Evolutionary conservation across 2,888 invertebrate species (phyloP), one percentile per base, ranked within the genome.

Genomic region (Agriotes lineatus): DNA sequence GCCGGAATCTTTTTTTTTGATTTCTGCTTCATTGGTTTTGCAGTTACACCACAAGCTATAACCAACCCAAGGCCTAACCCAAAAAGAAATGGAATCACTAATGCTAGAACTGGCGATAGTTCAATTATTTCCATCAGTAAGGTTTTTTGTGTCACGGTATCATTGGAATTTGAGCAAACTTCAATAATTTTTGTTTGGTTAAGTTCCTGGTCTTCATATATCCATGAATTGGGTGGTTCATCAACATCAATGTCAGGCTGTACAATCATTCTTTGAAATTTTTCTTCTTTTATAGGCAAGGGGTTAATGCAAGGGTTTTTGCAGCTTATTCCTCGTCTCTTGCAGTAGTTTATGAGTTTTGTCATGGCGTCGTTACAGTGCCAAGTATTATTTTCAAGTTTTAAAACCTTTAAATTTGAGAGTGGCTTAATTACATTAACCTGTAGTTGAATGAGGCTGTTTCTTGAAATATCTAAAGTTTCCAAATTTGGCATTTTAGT

Each of bases 381-480:
- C 81, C 88, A 87, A 63, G 86, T 87, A 72, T 90, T 90, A 70
- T 86, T 87, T 19, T 86, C 82, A 1, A 90, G 78, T 75, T 88
- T 86, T 33, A 91, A 75, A 56, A 84, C 80, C 60, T 86, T 84
- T 50, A 91, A 76, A 69, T 85, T 86, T 0, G 80, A 80, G 44
- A 90, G 76, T 0, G 86, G 84, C 59, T 84, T 79, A 2, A 91
- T 81, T 0, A 87, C 83, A 19, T 85, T 85, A 0, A 84, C 76
- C 58, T 83, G 85, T 0, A 91, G 69, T 2, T 87, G 85, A 10
- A 88, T 84, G 70, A 91, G 81, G 71, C 88, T 88, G 77, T 91
- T 91, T 72, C 88, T 86, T 14, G 89, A 88, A 59, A 91, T 76
- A 79, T 91, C 89, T 59, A 91, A 76, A 57, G 86, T 85, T 56